phyloP scores from a whole-genome alignment of 2,797 vertebrate species.

The Poecilia velifera region DNA sequence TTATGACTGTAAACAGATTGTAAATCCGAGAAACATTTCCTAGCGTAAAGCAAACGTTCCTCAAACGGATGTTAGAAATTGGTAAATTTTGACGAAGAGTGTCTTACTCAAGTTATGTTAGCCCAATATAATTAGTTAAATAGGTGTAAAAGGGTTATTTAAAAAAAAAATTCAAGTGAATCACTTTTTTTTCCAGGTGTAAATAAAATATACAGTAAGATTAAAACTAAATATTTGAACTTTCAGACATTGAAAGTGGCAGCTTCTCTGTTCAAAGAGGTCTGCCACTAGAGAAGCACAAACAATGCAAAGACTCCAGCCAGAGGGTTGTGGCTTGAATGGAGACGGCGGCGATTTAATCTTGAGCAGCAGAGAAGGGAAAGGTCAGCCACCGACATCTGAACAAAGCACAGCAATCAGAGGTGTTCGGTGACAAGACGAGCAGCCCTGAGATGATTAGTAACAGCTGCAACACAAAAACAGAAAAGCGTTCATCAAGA shows the following conservation, averaged over 20 bases:
- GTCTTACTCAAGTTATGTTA: neutral
- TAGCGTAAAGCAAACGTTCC: neutral
- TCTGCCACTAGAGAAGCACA: slow-evolving; percentile 19
- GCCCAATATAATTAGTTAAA: neutral
- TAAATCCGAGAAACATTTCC: neutral
- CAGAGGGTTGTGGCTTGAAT: slow-evolving; percentile 32
- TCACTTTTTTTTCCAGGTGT: neutral
- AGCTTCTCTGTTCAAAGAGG: slow-evolving; percentile 33
- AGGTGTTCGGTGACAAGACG: slow-evolving; percentile 21
- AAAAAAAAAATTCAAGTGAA: neutral
- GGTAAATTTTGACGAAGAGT: neutral
- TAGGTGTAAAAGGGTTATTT: neutral
- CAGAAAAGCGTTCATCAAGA: neutral
- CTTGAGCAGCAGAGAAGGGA: slow-evolving; percentile 26
- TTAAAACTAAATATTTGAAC: neutral
- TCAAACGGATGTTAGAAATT: neutral
- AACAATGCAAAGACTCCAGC: slow-evolving; percentile 23
- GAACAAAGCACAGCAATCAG: slow-evolving; percentile 24
- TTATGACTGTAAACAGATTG: neutral
- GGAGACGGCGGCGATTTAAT: slow-evolving; percentile 44
- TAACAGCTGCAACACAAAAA: neutral
- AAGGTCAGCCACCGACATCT: slow-evolving; percentile 39
- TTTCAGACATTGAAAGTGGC: slow-evolving; percentile 8
- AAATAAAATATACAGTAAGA: neutral
- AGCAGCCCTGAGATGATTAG: slow-evolving; percentile 13